These are phyloP conservation scores for Pyrocoelia pectoralis DNA, from an alignment of 2,888 invertebrate genomes.

Conservation along the genomic window DNA sequence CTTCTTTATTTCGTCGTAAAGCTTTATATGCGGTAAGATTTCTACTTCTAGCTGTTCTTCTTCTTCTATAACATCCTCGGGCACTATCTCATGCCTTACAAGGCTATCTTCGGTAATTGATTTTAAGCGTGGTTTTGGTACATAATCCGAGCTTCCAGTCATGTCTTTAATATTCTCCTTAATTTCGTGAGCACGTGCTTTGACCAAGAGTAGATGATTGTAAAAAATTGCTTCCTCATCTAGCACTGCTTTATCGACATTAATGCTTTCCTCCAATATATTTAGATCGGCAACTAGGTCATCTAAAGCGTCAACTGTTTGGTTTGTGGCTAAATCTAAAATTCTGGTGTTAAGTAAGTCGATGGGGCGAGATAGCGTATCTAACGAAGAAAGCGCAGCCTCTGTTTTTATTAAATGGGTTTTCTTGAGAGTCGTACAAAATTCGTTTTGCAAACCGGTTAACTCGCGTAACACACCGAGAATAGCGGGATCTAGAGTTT, in stretches of 20 bases:
- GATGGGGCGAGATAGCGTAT: constrained; percentile 63
- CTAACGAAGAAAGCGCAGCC: constrained; percentile 58
- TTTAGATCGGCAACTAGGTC: constrained; percentile 53
- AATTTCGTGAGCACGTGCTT: constrained; percentile 49
- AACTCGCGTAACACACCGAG: constrained; percentile 54
- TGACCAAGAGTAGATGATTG: constrained; percentile 48
- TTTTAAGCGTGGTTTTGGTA: constrained; percentile 30
- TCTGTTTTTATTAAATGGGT: constrained; percentile 50
- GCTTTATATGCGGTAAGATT: neutral
- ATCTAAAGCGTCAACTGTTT: constrained; percentile 49
- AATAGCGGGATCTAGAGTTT: constrained; percentile 49
- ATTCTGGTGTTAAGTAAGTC: constrained; percentile 57
- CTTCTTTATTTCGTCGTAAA: constrained; percentile 49
- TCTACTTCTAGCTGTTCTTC: constrained; percentile 21
- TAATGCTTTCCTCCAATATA: constrained; percentile 54
- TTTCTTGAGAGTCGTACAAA: constrained; percentile 49
- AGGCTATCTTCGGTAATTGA: constrained; percentile 37
- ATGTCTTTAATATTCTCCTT: constrained; percentile 49
- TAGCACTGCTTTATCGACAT: constrained; percentile 45
- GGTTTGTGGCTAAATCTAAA: constrained; percentile 47
- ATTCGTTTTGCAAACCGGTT: constrained; percentile 55
- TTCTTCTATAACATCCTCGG: constrained; percentile 10
- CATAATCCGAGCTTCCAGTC: neutral
- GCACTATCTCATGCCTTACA: neutral
- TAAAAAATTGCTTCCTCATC: constrained; percentile 48